phyloP scores from a whole-genome alignment of 2,797 vertebrate species.

The Astyanax mexicanus region DNA sequence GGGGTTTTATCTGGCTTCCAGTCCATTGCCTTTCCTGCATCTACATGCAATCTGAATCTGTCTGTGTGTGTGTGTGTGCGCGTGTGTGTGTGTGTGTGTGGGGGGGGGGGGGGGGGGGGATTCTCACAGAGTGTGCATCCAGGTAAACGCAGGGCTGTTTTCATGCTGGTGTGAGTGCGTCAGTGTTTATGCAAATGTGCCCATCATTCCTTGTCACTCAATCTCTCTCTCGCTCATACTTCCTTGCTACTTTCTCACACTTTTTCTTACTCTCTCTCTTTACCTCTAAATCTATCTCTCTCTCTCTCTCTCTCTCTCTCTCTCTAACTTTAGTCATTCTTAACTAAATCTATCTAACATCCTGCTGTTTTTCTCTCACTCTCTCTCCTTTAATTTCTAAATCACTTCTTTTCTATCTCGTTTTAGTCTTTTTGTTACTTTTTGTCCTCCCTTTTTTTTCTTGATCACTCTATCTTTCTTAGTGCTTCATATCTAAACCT shows the following conservation, averaged over 20 bases:
- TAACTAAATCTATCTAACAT: background rate
- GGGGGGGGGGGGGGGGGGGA: no score
- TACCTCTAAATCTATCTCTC: no score
- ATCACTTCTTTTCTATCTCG: background rate
- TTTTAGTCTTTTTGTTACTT: no score
- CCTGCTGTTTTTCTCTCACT: background rate
- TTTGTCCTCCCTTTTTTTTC: no score
- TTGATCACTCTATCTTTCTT: background rate
- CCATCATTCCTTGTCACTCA: background rate
- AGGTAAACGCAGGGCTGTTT: slow-evolving; percentile 23
- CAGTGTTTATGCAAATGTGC: slow-evolving; percentile 49
- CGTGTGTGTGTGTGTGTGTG: no score
- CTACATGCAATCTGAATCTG: slow-evolving; percentile 30
- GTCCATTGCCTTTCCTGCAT: slow-evolving; percentile 5
- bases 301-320: background rate
- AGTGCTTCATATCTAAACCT: background rate
- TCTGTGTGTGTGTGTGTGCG: background rate
- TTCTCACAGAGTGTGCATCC: background rate
- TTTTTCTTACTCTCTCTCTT: background rate
- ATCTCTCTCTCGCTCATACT: background rate
- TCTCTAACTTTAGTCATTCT: background rate
- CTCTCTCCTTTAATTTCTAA: no score
- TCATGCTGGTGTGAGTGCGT: slow-evolving; percentile 29
- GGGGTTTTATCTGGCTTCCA: slow-evolving; percentile 39
- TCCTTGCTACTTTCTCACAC: background rate